Conservation (phyloP, 2,113 vertebrate species). For the Pithys albifrons region DNA sequence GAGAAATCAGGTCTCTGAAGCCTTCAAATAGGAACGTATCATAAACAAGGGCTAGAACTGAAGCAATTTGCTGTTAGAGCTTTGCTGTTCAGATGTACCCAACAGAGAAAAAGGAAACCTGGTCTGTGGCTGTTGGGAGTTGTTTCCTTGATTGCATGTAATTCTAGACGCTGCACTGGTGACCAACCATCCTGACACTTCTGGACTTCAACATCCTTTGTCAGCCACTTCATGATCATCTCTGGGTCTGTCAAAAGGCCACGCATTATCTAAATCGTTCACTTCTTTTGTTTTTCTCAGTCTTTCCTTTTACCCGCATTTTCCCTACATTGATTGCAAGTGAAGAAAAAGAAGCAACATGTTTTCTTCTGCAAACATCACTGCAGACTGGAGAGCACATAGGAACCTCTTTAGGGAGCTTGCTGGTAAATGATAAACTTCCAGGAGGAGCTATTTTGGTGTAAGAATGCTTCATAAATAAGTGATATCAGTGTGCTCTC, state of each 20-base stretch:
- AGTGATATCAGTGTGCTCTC: neutral
- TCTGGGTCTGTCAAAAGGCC: neutral
- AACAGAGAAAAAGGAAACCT: neutral
- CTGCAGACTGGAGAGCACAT: neutral
- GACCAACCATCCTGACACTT: neutral
- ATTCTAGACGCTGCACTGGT: neutral
- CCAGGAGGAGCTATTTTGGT: neutral
- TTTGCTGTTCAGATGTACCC: neutral
- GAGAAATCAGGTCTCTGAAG: neutral
- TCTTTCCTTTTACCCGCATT: neutral
- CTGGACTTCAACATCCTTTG: neutral
- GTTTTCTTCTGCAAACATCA: neutral
- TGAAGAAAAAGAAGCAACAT: neutral
- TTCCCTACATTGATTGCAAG: neutral
- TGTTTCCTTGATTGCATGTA: neutral
- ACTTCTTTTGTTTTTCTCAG: neutral
- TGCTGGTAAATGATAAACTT: neutral
- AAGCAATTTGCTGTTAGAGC: neutral
- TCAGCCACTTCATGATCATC: neutral
- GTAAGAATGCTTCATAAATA: neutral
- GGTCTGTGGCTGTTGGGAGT: neutral
- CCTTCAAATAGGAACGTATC: neutral
- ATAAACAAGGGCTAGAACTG: neutral
- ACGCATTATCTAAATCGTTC: neutral
- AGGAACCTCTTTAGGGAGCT: neutral